Evolutionary conservation across 2,113 vertebrate genomes (phyloP).

Genomic region (Pogonocichla stellata): DNA sequence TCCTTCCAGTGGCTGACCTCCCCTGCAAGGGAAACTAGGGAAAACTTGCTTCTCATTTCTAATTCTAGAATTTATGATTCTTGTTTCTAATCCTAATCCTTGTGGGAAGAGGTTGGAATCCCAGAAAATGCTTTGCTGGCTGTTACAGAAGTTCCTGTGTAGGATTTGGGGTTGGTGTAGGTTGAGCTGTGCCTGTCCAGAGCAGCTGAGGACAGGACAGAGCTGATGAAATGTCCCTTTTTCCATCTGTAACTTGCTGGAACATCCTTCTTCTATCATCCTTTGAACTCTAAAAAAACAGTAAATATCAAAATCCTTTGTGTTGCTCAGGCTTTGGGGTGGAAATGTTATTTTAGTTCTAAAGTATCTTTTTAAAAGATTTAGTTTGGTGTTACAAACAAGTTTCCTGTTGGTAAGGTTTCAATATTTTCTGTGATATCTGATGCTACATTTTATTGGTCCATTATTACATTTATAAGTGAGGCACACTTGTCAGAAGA

Average conservation of each 20-base stretch:
- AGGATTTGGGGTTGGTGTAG: background rate
- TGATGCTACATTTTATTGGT: background rate
- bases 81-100: background rate
- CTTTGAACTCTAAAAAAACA: background rate
- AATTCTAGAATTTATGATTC: background rate
- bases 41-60: background rate
- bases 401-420: background rate
- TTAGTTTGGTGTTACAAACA: background rate
- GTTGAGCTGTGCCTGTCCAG: background rate
- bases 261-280: background rate
- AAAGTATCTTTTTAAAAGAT: background rate
- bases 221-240: background rate
- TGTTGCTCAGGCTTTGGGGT: background rate
- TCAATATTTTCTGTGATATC: background rate
- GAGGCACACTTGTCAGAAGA: slow-evolving; percentile 28
- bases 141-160: background rate
- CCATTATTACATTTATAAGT: background rate
- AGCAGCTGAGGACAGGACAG: background rate
- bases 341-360: background rate
- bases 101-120: background rate
- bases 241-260: background rate
- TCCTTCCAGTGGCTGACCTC: background rate
- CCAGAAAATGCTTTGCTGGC: background rate
- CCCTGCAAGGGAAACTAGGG: background rate
- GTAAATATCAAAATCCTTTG: background rate